Evolutionary conservation across 2,797 vertebrate genomes (phyloP).

Genomic region (Morus bassanus): DNA sequence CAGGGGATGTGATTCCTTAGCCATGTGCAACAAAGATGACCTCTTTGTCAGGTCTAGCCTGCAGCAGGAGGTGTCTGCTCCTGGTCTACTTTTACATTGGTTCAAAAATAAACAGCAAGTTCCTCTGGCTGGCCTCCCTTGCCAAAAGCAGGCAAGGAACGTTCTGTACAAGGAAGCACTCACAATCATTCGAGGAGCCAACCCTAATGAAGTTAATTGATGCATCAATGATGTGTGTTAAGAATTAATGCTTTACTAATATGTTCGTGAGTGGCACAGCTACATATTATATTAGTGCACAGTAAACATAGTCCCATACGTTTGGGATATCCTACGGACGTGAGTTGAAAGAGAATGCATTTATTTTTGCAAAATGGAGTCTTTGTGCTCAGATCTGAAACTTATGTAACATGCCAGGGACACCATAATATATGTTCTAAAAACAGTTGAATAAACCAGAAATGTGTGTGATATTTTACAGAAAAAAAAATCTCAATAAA

Average conservation of each 20-base stretch:
- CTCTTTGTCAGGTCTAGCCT: constrained; percentile 72
- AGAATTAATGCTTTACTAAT: constrained; percentile 7
- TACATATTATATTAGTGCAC: neutral
- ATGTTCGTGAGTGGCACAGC: neutral
- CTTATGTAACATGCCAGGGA: constrained; percentile 1
- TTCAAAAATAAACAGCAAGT: constrained; percentile 70
- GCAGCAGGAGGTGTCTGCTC: constrained; percentile 63
- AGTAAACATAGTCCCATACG: neutral
- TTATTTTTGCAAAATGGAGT: constrained; percentile 56
- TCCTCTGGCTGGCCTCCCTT: constrained; percentile 60
- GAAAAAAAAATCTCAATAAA: neutral
- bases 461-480: constrained; percentile 27
- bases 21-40: constrained; percentile 73
- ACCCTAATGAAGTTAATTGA: constrained; percentile 34
- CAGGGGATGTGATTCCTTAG: constrained; percentile 54
- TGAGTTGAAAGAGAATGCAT: constrained; percentile 31
- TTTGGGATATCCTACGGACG: neutral
- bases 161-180: constrained; percentile 62
- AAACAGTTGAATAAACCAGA: constrained; percentile 30
- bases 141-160: constrained; percentile 59
- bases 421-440: constrained; percentile 38
- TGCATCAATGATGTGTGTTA: neutral
- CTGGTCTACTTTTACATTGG: constrained; percentile 61
- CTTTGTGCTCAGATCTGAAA: constrained; percentile 33
- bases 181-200: neutral